Evolutionary conservation across 2,113 vertebrate species (phyloP).

Genomic region (Alligator sinensis): DNA sequence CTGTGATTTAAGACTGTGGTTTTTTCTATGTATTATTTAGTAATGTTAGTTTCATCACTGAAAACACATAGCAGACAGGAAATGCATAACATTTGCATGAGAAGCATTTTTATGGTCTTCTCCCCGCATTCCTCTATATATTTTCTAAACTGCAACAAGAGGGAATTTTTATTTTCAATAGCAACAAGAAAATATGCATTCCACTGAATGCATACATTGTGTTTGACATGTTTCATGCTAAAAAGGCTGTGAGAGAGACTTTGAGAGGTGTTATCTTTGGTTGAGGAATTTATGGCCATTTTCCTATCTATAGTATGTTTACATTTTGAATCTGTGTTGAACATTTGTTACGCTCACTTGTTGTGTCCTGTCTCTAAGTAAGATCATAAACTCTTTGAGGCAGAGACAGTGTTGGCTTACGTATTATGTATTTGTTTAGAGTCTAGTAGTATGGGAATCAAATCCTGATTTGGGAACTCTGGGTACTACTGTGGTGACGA

Average conservation of each 20-base stretch:
- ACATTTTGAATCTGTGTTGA: slow-evolving; percentile 70
- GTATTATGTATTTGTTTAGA: slow-evolving; percentile 22
- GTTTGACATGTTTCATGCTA: slow-evolving; percentile 69
- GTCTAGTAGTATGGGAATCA: not conserved
- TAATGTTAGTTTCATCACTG: not conserved
- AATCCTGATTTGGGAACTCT: not conserved
- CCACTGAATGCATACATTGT: not conserved
- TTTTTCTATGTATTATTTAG: slow-evolving; percentile 48
- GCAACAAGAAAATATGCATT: slow-evolving; percentile 2
- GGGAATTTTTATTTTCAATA: slow-evolving; percentile 28
- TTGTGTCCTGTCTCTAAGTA: slow-evolving; percentile 71
- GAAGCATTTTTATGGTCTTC: not conserved
- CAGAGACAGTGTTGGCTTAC: slow-evolving; percentile 37
- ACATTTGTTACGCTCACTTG: slow-evolving; percentile 70
- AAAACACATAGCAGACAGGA: slow-evolving; percentile 22
- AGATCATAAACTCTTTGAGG: slow-evolving; percentile 69
- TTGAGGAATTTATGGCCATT: slow-evolving; percentile 76
- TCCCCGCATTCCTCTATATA: not conserved
- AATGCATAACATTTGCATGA: not conserved
- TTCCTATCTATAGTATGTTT: slow-evolving; percentile 74
- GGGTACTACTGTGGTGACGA: not conserved
- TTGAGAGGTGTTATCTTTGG: slow-evolving; percentile 73
- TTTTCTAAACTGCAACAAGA: not conserved
- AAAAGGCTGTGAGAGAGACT: slow-evolving; percentile 35
- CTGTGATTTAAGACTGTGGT: no score